Conservation (phyloP, 2,797 vertebrate genomes). For the Poliocrania exsul region DNA sequence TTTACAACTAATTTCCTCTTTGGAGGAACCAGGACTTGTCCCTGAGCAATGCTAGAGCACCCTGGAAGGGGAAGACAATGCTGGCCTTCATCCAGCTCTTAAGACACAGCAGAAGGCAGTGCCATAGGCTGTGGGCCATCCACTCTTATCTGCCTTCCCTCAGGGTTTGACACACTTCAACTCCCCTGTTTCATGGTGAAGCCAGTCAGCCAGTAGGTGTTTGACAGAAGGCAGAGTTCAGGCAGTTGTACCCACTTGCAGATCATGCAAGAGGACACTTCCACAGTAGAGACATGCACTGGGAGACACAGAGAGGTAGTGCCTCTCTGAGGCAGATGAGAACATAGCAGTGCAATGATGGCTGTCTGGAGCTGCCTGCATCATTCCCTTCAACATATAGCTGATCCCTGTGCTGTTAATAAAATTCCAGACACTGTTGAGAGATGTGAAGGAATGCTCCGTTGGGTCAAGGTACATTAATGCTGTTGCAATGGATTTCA, state of each 20-base stretch:
- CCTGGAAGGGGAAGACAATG: not conserved
- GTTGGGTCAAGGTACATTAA: not conserved
- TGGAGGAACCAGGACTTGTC: not conserved
- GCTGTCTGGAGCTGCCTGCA: not conserved
- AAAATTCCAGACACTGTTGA: not conserved
- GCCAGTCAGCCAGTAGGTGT: not conserved
- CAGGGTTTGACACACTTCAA: not conserved
- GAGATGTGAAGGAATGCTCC: not conserved
- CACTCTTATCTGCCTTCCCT: not conserved
- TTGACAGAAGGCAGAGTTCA: not conserved
- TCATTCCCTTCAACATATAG: not conserved
- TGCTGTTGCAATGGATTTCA: not conserved
- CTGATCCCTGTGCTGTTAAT: not conserved
- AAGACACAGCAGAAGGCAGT: not conserved
- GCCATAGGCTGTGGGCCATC: not conserved
- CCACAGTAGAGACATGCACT: not conserved
- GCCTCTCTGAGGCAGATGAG: not conserved
- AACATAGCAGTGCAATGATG: rapidly evolving
- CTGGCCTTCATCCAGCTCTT: not conserved
- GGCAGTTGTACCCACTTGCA: not conserved
- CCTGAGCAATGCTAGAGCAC: not conserved
- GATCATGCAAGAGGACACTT: not conserved
- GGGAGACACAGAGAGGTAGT: not conserved
- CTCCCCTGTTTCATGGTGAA: not conserved
- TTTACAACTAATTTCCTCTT: not conserved